Evolutionary conservation across 2,113 vertebrate genomes (phyloP).

Genomic region (Deroptyus accipitrinus): DNA sequence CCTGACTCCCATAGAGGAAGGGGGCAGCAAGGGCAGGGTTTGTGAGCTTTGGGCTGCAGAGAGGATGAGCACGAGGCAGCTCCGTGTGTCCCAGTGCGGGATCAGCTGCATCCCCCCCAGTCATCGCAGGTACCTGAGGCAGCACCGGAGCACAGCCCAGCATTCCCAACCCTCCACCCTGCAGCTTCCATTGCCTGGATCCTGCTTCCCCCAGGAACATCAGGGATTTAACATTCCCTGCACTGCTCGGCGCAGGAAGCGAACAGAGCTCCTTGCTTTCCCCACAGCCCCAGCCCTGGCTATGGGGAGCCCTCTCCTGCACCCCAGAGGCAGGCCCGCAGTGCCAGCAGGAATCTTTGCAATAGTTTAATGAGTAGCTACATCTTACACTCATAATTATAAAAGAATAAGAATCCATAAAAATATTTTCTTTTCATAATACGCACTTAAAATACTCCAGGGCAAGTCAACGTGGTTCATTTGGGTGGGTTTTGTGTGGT

Average conservation of each 20-base stretch:
- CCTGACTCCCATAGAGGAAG: accelerated
- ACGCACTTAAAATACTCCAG: constrained; percentile 87
- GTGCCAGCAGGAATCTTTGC: constrained; percentile 22
- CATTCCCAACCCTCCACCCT: background rate
- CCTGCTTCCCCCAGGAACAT: background rate
- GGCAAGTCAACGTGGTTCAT: constrained; percentile 73
- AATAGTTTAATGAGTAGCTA: constrained; percentile 83
- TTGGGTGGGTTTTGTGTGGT: background rate
- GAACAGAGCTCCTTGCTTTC: background rate
- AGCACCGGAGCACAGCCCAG: accelerated
- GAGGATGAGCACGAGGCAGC: background rate
- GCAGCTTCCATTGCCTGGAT: background rate
- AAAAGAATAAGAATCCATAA: constrained; percentile 96
- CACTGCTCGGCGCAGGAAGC: background rate
- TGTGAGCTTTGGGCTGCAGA: background rate
- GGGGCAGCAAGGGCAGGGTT: background rate
- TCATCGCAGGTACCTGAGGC: background rate
- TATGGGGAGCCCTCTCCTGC: background rate
- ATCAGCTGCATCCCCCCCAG: background rate
- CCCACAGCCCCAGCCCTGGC: background rate
- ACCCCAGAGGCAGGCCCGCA: background rate
- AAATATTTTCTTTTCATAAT: constrained; percentile 97
- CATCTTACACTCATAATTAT: constrained; percentile 85
- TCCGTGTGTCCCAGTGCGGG: accelerated
- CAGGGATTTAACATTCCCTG: constrained; percentile 13